phyloP scores from a whole-genome alignment of 2,113 vertebrate species.

The Anhinga anhinga region DNA sequence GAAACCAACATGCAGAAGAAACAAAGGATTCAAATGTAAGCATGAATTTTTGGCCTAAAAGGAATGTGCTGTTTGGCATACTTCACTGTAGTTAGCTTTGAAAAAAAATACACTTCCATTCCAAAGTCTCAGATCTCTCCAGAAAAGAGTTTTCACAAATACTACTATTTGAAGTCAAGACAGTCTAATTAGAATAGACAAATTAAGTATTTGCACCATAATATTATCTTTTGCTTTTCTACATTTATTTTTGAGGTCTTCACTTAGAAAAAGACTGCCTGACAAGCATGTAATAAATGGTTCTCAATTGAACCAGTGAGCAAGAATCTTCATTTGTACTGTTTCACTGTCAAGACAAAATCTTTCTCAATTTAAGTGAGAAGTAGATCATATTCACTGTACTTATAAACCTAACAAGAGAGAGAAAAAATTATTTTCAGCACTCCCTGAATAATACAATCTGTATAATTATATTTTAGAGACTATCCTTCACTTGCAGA shows the following conservation, averaged over 20 bases:
- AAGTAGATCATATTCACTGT: background rate
- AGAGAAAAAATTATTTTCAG: background rate
- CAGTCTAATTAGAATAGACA: background rate
- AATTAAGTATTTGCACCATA: background rate
- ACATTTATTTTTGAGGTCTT: background rate
- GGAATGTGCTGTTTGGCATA: background rate
- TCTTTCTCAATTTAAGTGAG: background rate
- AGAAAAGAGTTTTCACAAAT: background rate
- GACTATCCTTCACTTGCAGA: background rate
- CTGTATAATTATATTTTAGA: background rate
- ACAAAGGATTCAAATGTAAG: background rate
- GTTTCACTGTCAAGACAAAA: background rate
- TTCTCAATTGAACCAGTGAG: background rate
- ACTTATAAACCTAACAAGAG: background rate
- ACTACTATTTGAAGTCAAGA: background rate
- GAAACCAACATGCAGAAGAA: background rate
- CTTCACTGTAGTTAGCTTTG: background rate
- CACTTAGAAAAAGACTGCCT: background rate
- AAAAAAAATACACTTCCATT: background rate
- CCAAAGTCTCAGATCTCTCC: background rate
- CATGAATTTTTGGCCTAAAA: background rate
- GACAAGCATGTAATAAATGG: background rate
- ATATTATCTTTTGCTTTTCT: background rate
- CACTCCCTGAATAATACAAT: background rate
- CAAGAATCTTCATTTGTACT: background rate